Evolutionary conservation across 2,888 invertebrate species (phyloP).

Genomic region (Temnothorax unifasciatus): DNA sequence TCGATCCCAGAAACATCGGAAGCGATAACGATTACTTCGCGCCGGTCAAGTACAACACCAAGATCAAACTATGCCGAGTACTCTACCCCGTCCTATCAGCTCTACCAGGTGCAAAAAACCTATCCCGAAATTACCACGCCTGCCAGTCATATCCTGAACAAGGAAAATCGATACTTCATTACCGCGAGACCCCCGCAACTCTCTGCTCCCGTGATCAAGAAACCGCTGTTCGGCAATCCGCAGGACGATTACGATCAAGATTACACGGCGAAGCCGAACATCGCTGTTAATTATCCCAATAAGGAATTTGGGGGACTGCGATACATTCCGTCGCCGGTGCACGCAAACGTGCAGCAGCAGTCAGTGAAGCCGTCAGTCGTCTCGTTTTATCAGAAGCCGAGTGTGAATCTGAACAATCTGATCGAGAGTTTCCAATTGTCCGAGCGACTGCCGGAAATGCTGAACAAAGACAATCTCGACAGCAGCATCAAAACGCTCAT

Average conservation of each 20-base stretch:
- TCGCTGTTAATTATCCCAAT: slow-evolving; percentile 64
- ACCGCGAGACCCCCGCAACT: slow-evolving; percentile 75
- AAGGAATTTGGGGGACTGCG: slow-evolving; percentile 77
- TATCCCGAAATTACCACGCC: slow-evolving; percentile 67
- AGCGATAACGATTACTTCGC: slow-evolving; percentile 81
- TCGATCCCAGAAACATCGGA: slow-evolving; percentile 80
- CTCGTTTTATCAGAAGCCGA: slow-evolving; percentile 82
- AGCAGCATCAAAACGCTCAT: slow-evolving; percentile 92
- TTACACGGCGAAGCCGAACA: slow-evolving; percentile 69
- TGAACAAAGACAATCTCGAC: slow-evolving; percentile 93
- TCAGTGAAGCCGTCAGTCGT: slow-evolving; percentile 24
- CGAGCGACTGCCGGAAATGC: slow-evolving; percentile 92
- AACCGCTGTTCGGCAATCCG: slow-evolving; percentile 57
- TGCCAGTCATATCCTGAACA: slow-evolving; percentile 49
- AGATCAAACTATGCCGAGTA: slow-evolving; percentile 76
- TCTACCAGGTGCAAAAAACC: slow-evolving; percentile 64
- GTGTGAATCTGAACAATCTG: slow-evolving; percentile 88
- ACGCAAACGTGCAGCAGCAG: slow-evolving; percentile 47
- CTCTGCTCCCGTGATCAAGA: slow-evolving; percentile 69
- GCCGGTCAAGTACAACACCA: slow-evolving; percentile 79
- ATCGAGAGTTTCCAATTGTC: slow-evolving; percentile 91
- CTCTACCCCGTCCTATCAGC: slow-evolving; percentile 46
- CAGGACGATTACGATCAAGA: slow-evolving; percentile 76
- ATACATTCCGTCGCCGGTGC: slow-evolving; percentile 70
- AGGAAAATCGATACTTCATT: slow-evolving; percentile 71